Base-by-base conservation (phyloP, 2,797 vertebrate genomes). In the Tarsius wallacei region DNA sequence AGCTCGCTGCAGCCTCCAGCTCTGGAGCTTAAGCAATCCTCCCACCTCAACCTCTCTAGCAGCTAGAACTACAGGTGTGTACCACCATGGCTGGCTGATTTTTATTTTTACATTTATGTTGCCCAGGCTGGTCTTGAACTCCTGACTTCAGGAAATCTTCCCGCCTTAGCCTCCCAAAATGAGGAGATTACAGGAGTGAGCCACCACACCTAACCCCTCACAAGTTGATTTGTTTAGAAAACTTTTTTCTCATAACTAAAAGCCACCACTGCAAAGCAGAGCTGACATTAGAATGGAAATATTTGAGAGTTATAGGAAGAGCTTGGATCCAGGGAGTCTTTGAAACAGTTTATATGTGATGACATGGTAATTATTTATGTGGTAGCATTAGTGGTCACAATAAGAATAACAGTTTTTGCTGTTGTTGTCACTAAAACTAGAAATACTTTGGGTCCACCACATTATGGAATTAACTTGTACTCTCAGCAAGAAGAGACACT, bases 361-460 rank as follows among this genome's bases (percentile, higher is more conserved):
- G 68, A 49, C 82, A n/a, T 26, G 42, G 55, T 21, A 8, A 36
- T 51, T 55, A 49, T 68, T 68, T n/a, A 82, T 33, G 77, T 22
- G 36, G 63, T 51, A 61, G 24, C 53, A 55, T 70, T 15, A 84
- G 14, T 70, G 59, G 11, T 73, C 63, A 49, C 47, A 83, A 82
- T 68, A 90, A 93, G 36, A 77, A 47, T 7, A 53, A 7, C 1
- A 71, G 49, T 14, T 87, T 31, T 61, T 61, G 22, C 3, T 73
- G 12, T 61, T 77, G 19, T 11, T 55, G 31, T 95, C 84, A 87
- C 47, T 53, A 36, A 93, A 81, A 66, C 91, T 61, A 97, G 61
- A 95, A 93, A 73, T 12, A 14, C 11, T 55, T 89, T 13, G 11
- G 26, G 57, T 64, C n/a, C 2, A 17, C 31, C 36, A 51, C 15